phyloP scores from a whole-genome alignment of 2,888 invertebrate genomes.

The Acanthosepion pharaonis region DNA sequence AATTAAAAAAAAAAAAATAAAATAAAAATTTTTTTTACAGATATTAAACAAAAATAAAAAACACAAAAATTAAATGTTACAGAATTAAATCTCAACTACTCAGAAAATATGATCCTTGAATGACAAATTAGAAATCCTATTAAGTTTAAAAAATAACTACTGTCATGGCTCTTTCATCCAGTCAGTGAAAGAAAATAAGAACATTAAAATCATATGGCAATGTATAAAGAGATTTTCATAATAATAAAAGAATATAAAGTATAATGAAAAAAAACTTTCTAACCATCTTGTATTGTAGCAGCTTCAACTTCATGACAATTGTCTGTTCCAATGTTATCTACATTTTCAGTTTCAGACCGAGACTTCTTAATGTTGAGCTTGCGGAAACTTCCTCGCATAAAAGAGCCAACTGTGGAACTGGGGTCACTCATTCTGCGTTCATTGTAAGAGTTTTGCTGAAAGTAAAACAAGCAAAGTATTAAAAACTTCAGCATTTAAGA shows the following conservation, averaged over 20 bases:
- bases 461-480: neutral
- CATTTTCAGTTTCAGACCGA: slow-evolving; percentile 92
- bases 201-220: no score
- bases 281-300: slow-evolving; percentile 92
- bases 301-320: slow-evolving; percentile 94
- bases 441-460: slow-evolving; percentile 65
- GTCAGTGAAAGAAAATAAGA: no score
- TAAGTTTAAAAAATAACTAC: no score
- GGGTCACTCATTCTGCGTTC: slow-evolving; percentile 93
- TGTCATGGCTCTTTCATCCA: no score
- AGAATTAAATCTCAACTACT: no score
- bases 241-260: neutral
- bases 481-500: neutral
- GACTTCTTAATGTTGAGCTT: slow-evolving; percentile 78
- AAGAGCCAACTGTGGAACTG: slow-evolving; percentile 77
- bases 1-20: no score
- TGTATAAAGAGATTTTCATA: no score
- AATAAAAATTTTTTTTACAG: no score
- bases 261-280: slow-evolving; percentile 2
- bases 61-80: no score
- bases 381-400: slow-evolving; percentile 82
- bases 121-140: no score
- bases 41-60: no score
- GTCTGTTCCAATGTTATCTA: slow-evolving; percentile 84
- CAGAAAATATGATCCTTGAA: no score